Percentiles rank a stretch among this genome's conserved stretches.
Conservation (phyloP, 2,797 vertebrate genomes). For the Vireo griseus region DNA sequence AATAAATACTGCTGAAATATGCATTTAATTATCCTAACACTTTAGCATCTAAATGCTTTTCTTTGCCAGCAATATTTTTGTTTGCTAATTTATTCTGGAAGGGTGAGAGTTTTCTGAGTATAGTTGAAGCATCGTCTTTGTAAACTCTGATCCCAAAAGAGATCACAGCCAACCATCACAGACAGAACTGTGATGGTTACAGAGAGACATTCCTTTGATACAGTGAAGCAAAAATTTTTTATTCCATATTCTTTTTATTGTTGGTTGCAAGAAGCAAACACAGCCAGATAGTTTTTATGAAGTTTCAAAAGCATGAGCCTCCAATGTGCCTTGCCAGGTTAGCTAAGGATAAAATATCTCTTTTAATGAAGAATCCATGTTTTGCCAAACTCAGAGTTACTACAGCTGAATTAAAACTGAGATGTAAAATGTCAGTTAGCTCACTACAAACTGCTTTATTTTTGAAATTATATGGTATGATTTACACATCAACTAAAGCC, state of each 20-base stretch:
- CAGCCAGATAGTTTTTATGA: not conserved
- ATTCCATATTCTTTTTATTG: not conserved
- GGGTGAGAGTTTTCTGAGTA: slow-evolving; percentile 31
- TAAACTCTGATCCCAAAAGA: not conserved
- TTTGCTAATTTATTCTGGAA: slow-evolving; percentile 60
- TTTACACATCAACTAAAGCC: not conserved
- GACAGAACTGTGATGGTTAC: not conserved
- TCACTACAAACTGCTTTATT: not conserved
- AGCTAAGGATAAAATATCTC: not conserved
- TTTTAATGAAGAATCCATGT: not conserved
- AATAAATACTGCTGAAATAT: slow-evolving; percentile 75
- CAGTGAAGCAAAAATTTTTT: not conserved
- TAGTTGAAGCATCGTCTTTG: not conserved
- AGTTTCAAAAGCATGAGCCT: not conserved
- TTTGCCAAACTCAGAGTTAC: not conserved
- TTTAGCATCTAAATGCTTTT: slow-evolving; percentile 45
- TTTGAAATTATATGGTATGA: not conserved
- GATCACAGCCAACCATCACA: not conserved
- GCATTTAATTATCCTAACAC: slow-evolving; percentile 71
- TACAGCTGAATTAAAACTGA: not conserved
- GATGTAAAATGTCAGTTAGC: not conserved
- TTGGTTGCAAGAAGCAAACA: not conserved
- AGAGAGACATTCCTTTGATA: not conserved
- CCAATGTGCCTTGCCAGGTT: not conserved
- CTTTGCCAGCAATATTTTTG: slow-evolving; percentile 31